Conservation (phyloP, 2,797 vertebrate genomes). For the Spinus pinus region DNA sequence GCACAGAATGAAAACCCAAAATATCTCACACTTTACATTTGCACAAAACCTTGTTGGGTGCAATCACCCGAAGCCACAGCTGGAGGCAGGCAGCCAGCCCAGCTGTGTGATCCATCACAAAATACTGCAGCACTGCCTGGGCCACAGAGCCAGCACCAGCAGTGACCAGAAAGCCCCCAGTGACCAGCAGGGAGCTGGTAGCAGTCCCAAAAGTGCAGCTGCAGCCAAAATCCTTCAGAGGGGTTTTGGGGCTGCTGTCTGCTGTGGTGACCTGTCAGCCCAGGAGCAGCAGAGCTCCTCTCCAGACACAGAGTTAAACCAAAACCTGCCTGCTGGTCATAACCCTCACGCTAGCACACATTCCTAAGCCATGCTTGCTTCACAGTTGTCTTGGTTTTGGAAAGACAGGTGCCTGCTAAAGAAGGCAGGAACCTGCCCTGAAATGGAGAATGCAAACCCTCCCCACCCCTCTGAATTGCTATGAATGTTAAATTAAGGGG, state of each 20-base stretch:
- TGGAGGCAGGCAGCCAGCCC: background rate
- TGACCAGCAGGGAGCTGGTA: fast-evolving
- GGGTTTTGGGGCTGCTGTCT: fast-evolving
- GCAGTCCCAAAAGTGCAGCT: background rate
- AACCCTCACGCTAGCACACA: fast-evolving
- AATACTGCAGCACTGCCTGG: background rate
- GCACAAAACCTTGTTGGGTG: background rate
- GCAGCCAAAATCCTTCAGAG: background rate
- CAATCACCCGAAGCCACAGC: background rate
- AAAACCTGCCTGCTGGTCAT: fast-evolving
- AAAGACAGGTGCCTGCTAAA: too few species aligned
- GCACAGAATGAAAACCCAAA: background rate
- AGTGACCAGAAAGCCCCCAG: fast-evolving
- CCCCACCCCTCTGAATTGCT: too few species aligned
- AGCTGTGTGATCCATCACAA: background rate
- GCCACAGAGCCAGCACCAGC: fast-evolving
- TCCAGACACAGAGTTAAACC: background rate
- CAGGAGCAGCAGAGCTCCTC: background rate
- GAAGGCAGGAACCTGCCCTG: too few species aligned
- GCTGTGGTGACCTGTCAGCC: background rate
- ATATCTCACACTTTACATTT: background rate
- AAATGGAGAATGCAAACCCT: too few species aligned
- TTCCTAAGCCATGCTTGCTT: background rate
- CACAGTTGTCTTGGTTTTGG: too few species aligned
- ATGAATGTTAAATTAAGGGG: too few species aligned